Percentiles rank a stretch among this genome's conserved stretches.
These are phyloP conservation scores for Galaxea fascicularis DNA, from an alignment of 92 coral and sea anemone genomes.

Conservation along the genomic window DNA sequence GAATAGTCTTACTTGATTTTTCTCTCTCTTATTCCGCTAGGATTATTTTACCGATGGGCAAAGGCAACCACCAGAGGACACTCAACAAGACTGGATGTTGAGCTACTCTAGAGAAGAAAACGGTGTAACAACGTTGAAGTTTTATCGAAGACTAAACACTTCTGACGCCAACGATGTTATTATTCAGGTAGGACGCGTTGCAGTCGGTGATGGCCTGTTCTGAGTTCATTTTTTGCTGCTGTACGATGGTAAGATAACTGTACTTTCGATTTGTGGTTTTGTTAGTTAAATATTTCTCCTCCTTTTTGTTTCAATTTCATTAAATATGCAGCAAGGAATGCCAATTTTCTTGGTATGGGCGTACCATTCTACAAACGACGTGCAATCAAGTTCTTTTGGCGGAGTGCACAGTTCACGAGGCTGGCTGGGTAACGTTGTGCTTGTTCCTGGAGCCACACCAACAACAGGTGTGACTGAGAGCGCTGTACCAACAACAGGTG, in stretches of 20 bases:
- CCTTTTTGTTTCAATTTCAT: neutral
- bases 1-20: neutral
- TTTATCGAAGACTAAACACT: conserved; percentile 4
- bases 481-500: too few species aligned
- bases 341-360: neutral
- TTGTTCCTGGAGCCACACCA: neutral
- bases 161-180: neutral
- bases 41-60: neutral
- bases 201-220: too few species aligned
- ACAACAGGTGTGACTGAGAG: too few species aligned
- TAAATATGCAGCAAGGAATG: neutral
- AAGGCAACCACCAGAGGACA: neutral
- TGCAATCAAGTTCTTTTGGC: neutral
- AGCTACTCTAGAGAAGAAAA: conserved; percentile 3
- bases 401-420: neutral
- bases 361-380: neutral
- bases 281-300: neutral
- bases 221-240: too few species aligned
- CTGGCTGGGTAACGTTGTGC: neutral
- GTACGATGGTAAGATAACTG: too few species aligned
- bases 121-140: conserved; percentile 8
- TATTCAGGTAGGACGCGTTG: neutral
- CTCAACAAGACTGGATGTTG: neutral
- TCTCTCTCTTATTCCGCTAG: neutral
- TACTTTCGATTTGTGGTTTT: too few species aligned